A percentile compares a stretch with the other conserved stretches of the same genome.
phyloP scores from a whole-genome alignment of 2,888 invertebrate genomes.

The Cosmia pyralina region DNA sequence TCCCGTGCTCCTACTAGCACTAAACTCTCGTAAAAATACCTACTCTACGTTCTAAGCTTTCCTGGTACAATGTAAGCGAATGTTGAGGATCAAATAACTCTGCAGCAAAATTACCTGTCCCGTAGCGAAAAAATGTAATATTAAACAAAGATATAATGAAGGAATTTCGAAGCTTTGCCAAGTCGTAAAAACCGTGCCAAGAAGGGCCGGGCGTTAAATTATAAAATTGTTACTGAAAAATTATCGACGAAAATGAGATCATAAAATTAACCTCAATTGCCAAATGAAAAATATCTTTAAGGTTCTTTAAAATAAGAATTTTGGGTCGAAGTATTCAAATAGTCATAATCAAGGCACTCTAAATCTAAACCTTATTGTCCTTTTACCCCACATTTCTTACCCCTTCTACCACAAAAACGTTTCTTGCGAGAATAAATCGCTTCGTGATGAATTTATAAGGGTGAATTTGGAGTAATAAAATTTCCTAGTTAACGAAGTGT shows the following conservation, averaged over 20 bases:
- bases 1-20: constrained; percentile 24
- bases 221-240: not conserved
- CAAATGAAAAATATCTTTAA: not conserved
- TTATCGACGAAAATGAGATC: not conserved
- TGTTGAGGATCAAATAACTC: not conserved
- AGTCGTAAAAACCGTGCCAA: too few relatives aligned
- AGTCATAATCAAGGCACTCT: too few relatives aligned
- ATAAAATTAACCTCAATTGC: not conserved
- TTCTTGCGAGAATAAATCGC: constrained; percentile 46
- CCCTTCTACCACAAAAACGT: constrained; percentile 23
- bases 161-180: too few relatives aligned
- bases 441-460: constrained; percentile 56
- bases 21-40: constrained; percentile 46
- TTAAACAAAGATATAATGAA: too few relatives aligned
- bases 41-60: constrained; percentile 13
- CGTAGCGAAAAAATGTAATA: not conserved
- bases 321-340: too few relatives aligned
- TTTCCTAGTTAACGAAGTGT: constrained; percentile 64
- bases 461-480: constrained; percentile 61
- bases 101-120: not conserved
- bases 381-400: constrained; percentile 4
- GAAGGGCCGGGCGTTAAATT: too few relatives aligned
- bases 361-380: not conserved
- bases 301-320: not conserved
- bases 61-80: constrained; percentile 21